Evolutionary conservation across 2,888 invertebrate genomes (phyloP), one percentile per base, ranked within the genome.

Genomic region (Epistrophe grossulariae): DNA sequence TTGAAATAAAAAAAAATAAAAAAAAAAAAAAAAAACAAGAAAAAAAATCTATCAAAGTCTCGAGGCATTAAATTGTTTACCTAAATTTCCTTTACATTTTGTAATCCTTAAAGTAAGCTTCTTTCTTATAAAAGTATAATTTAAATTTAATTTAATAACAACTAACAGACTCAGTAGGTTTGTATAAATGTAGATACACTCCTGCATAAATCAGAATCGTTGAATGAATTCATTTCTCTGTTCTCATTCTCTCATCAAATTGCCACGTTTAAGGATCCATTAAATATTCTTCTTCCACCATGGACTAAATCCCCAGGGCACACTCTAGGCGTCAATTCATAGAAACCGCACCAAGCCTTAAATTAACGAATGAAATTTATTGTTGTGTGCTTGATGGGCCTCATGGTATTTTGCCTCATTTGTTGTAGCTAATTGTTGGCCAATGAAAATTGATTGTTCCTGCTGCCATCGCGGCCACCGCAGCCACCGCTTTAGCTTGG

Each of bases 181-280:
- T 24, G 24, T 24, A 24, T 24, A n/a, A n/a, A n/a, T 24, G 24
- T 24, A 24, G 24, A 4, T 40, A 57, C 31, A 31, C 35, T 19
- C 9, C 24, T 15, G 0, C 1, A 74, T 52, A 52, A 68, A 52
- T 71, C 43, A 60, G 35, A 68, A 31, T 59, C 52, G 19, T 40
- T 68, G 59, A 77, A 59, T 68, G 59, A 77, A 59, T 59, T 57
- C 68, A 57, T 77, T 60, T 13, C n/a, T n/a, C n/a, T n/a, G n/a
- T n/a, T n/a, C 28, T n/a, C 35, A n/a, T 62, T 31, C n/a, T 31
- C n/a, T 68, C 35, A 45, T 62, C 43, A 68, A 70, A 43, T 52
- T 43, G n/a, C 40, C 66, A 19, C 59, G 19, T 68, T 62, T 40
- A 74, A 52, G 73, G 38, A 62, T 60, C 52, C 50, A 74, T 80